Conservation (phyloP, 2,113 vertebrate genomes). For the Ailuropoda melanoleuca region DNA sequence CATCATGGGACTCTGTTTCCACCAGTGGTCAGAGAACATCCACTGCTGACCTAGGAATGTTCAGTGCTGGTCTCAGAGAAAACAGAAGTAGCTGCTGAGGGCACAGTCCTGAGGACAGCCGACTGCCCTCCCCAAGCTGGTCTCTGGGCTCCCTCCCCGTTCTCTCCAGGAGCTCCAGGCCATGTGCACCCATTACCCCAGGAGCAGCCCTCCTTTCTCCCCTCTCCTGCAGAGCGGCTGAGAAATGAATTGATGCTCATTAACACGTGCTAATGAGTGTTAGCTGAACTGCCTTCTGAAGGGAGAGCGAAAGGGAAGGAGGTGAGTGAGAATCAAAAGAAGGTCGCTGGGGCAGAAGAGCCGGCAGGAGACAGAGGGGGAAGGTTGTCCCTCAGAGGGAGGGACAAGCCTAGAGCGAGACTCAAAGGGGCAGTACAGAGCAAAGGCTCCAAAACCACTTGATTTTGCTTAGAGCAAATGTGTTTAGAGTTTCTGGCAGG, state of each 20-base stretch:
- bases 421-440: neutral
- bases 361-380: neutral
- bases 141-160: too few species aligned
- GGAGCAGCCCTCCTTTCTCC: neutral
- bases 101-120: too few species aligned
- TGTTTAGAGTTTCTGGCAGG: neutral
- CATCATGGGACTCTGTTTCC: neutral
- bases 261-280: constrained; percentile 76
- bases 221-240: neutral
- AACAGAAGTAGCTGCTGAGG: neutral
- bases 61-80: neutral
- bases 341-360: constrained; percentile 34
- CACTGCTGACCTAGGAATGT: neutral
- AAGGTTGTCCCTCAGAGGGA: neutral
- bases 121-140: neutral
- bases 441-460: neutral
- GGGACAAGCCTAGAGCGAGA: neutral
- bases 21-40: neutral
- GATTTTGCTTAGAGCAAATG: neutral
- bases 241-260: constrained; percentile 53
- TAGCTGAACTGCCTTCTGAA: constrained; percentile 32
- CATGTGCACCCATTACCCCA: neutral
- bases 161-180: neutral
- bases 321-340: constrained; percentile 63
- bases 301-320: neutral